phyloP scores from a whole-genome alignment of 2,113 vertebrate genomes.

The Regulus satrapa region DNA sequence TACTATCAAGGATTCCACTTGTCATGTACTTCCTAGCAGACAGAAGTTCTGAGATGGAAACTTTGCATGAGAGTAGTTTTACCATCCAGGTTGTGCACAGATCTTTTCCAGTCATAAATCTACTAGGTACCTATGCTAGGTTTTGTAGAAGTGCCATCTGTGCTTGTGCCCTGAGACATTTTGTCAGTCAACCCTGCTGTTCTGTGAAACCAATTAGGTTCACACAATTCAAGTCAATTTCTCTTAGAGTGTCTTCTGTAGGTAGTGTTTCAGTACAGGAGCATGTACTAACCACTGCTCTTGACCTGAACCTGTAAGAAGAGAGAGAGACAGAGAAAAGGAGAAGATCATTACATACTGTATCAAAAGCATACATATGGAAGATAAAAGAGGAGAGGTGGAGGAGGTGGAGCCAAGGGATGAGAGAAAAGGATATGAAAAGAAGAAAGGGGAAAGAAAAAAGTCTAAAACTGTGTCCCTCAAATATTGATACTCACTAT shows the following conservation, averaged over 20 bases:
- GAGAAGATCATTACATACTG: background rate
- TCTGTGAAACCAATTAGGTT: constrained; percentile 52
- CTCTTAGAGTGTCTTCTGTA: constrained; percentile 4
- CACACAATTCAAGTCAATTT: constrained; percentile 16
- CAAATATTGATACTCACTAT: background rate
- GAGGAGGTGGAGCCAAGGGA: constrained; percentile 33
- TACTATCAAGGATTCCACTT: background rate
- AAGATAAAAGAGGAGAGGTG: constrained; percentile 13
- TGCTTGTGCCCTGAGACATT: constrained; percentile 7
- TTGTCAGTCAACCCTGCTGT: constrained; percentile 39
- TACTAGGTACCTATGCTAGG: background rate
- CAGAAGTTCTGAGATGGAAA: background rate
- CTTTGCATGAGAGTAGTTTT: background rate
- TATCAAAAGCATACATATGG: background rate
- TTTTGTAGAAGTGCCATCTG: constrained; percentile 41
- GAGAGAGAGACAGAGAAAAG: background rate
- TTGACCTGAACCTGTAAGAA: constrained; percentile 37
- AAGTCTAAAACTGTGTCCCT: background rate
- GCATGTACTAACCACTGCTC: constrained; percentile 9
- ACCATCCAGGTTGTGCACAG: background rate
- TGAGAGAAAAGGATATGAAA: constrained; percentile 12
- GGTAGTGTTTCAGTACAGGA: constrained; percentile 18
- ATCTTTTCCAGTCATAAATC: constrained; percentile 5
- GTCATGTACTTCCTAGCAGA: background rate
- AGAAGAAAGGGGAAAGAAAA: constrained; percentile 31